phyloP scores from a whole-genome alignment of 1,140 invertebrate genomes.

The Scaptomyza pallida region DNA sequence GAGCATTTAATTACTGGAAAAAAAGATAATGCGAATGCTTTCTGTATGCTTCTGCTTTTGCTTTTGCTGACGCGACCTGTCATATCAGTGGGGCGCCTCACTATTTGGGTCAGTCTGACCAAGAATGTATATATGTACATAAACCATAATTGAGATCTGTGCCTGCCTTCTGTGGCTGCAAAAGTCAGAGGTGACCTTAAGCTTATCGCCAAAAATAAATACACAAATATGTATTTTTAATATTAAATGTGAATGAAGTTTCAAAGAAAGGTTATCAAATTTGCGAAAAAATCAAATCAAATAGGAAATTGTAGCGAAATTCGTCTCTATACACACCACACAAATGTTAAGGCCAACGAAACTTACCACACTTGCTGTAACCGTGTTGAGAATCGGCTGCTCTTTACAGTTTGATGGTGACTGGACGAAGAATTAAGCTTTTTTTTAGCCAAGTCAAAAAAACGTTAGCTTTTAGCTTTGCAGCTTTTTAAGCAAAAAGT shows the following conservation, averaged over 20 bases:
- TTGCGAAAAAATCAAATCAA: conserved; percentile 1
- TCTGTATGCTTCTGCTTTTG: neutral
- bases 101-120: conserved; percentile 52
- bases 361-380: conserved; percentile 22
- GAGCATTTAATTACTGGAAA: conserved; percentile 41
- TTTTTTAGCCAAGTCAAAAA: conserved; percentile 64
- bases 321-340: neutral
- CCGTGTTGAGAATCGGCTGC: neutral
- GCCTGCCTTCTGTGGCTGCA: conserved; percentile 5
- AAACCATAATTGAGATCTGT: neutral
- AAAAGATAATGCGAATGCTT: conserved; percentile 34
- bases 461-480: conserved; percentile 4
- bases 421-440: conserved; percentile 38
- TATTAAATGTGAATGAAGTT: conserved; percentile 27
- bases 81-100: conserved; percentile 24
- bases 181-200: conserved; percentile 25
- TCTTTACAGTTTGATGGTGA: conserved; percentile 30
- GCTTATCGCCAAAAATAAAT: conserved; percentile 20
- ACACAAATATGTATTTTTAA: neutral
- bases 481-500: neutral
- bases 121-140: conserved; percentile 31
- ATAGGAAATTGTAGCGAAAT: conserved; percentile 2
- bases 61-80: conserved; percentile 28
- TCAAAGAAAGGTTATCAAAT: conserved; percentile 25
- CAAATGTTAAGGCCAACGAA: conserved; percentile 36